These are phyloP conservation scores for Palythoa grandiflora DNA, from an alignment of 92 coral and sea anemone species.

Conservation along the genomic window DNA sequence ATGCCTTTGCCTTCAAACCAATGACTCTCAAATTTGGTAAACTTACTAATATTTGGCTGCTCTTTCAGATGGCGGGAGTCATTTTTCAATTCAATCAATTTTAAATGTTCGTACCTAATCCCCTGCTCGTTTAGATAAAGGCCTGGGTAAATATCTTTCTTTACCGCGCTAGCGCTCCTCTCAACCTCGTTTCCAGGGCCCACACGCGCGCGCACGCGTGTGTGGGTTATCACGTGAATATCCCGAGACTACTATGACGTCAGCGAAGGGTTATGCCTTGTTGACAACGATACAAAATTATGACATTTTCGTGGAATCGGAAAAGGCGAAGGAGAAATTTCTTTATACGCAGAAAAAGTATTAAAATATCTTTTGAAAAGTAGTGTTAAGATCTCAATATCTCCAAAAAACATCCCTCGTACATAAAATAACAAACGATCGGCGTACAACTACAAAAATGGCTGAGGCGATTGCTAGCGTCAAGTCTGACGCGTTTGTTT, in stretches of 20 bases:
- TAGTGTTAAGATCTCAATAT: neutral
- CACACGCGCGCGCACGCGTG: no score
- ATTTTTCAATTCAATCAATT: no score
- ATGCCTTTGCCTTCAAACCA: no score
- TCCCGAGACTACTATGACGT: neutral
- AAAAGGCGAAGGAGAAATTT: neutral
- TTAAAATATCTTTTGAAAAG: neutral
- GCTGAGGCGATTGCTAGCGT: slow-evolving; percentile 71
- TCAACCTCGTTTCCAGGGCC: no score
- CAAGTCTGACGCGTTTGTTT: slow-evolving; percentile 55
- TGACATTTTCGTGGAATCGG: neutral
- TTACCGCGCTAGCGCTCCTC: no score
- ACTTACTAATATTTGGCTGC: no score
- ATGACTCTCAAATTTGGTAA: no score
- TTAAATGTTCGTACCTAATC: no score
- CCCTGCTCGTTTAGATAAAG: no score
- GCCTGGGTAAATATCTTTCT: no score
- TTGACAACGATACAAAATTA: neutral
- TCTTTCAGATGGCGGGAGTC: no score
- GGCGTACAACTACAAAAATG: slow-evolving; percentile 50
- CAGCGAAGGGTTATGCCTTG: neutral
- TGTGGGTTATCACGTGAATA: neutral
- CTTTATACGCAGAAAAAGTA: neutral
- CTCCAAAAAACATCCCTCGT: neutral
- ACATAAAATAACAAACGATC: neutral